Base-by-base conservation (phyloP, 1,140 invertebrate genomes). In the Rhopalosiphum maidis region DNA sequence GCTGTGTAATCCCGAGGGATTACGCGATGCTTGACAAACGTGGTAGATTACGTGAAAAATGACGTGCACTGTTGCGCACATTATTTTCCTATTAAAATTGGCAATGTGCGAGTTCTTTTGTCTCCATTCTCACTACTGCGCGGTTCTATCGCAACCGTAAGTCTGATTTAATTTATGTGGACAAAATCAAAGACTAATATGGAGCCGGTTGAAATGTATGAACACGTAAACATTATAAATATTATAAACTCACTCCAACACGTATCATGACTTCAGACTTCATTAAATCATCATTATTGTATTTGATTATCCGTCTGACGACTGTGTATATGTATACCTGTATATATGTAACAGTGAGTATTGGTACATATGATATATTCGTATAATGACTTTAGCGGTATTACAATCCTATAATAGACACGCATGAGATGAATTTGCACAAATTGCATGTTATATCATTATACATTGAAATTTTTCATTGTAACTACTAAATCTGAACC, bases 21-120 rank as follows among this genome's bases (percentile, higher is more conserved):
- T 54, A 89, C 87, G 87, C n/a, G n/a, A 89, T 89, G 21, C 48
- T 89, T 55, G 87, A 89, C 87, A 89, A 89, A 89, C 48, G 87
- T 37, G 87, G 87, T 89, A 55, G 87, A 89, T 89, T 89, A 89
- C 87, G 87, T 89, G 87, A 89, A 89, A 89, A 89, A 55, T 89
- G 87, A 89, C 87, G 48, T 89, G 48, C 87, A 55, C 87, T 89
- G 48, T 89, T 89, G 48, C 87, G 46, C 87, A 87, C 86, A 87
- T 87, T 87, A 55, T 89, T 89, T 89, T 89, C 87, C 48, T 89
- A 89, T 89, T 89, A 88, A 88, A 88, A 88, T 55, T 89, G 87
- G 48, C 87, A 87, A 15, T 46, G 46, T 51, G 43, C 9, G 43
- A 86, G 85, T 86, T 86, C 43, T 46, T 37, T 86, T 86, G 43